Base-by-base conservation (phyloP, 2,888 invertebrate species). In the Lycaena phlaeas region DNA sequence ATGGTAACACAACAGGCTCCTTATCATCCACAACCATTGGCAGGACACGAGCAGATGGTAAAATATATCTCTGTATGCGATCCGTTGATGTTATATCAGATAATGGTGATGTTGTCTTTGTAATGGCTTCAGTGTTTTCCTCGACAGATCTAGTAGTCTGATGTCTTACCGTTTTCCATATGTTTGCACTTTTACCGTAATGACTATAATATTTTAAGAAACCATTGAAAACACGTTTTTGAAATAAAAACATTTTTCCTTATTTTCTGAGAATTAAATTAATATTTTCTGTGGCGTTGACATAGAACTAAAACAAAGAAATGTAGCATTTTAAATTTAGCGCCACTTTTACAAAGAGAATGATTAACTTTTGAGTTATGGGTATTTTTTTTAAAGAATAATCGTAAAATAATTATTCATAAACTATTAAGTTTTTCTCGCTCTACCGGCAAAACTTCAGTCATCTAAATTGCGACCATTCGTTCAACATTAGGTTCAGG, bases 1-100 rank as follows among this genome's bases (percentile, higher is more conserved):
- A 90, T 0, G 88, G 63, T 31, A 84, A 60, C 40, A 75, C 61
- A 7, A 71, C 54, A 3, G 64, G 56, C 15, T 78, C 76, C 42
- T 72, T 78, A 43, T 59, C 64, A 38, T 60, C 53, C n/a, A 70
- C 42, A 29, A 75, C 48, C 64, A 74, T 64, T 17, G 79, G 74
- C 41, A 74, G 57, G 12, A 64, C 63, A 42, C 67, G 57, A 2
- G 65, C 42, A 2, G 68, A 39, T 5, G 74, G 58, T 44, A 61
- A 72, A 48, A 75, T 58, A 47, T 75, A 70, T 29, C 53, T 53
- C 3, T 55, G 44, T 34, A 49, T 45, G 41, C 48, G 49, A 28
- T 51, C 52, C 11, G 37, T 45, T 6, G 42, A 17, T n/a, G 53
- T 34, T 10, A 48, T 14, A n/a, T 42, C 48, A 9, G 27, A 17